Evolutionary conservation across 30 jellyfish, hydroid and myxozoan genomes (phyloP).

Genomic region (Aurelia sp.): DNA sequence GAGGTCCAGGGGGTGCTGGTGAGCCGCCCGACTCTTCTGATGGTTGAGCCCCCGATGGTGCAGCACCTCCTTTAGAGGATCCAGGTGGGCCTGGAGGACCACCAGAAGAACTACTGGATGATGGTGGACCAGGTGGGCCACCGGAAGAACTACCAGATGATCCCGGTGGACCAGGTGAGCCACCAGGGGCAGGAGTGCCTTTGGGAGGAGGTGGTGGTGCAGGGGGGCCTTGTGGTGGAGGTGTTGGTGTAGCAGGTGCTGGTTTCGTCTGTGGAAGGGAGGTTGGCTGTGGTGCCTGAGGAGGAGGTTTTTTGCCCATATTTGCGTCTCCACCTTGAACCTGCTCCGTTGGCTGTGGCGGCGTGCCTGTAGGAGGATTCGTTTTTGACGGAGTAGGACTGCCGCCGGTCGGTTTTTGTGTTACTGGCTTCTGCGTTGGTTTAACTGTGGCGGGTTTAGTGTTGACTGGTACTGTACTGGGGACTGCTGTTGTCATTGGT

Average conservation of each 20-base stretch:
- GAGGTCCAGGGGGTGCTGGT: constrained; percentile 41
- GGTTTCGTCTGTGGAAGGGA: constrained; percentile 30
- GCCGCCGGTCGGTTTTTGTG: no score
- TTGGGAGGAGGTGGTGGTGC: background rate
- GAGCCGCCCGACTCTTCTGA: background rate
- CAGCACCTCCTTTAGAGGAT: background rate
- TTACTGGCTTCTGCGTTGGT: background rate
- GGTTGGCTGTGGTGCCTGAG: constrained; percentile 47
- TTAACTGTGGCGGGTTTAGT: constrained; percentile 3
- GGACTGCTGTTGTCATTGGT: constrained; percentile 38
- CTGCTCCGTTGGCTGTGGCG: no score
- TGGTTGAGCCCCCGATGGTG: background rate
- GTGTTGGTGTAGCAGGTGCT: constrained; percentile 16
- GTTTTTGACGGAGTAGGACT: no score
- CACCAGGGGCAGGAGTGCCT: background rate
- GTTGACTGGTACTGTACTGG: background rate
- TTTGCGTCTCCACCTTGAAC: no score
- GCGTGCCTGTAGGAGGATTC: no score
- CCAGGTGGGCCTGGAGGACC: background rate
- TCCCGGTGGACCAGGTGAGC: constrained; percentile 2
- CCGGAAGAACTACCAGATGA: background rate
- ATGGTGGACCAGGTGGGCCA: constrained; percentile 1
- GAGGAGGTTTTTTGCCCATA: background rate
- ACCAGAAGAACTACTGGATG: background rate
- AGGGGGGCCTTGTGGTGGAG: background rate